Conservation (phyloP, 2,113 vertebrate species). For the Gymnogyps californianus region DNA sequence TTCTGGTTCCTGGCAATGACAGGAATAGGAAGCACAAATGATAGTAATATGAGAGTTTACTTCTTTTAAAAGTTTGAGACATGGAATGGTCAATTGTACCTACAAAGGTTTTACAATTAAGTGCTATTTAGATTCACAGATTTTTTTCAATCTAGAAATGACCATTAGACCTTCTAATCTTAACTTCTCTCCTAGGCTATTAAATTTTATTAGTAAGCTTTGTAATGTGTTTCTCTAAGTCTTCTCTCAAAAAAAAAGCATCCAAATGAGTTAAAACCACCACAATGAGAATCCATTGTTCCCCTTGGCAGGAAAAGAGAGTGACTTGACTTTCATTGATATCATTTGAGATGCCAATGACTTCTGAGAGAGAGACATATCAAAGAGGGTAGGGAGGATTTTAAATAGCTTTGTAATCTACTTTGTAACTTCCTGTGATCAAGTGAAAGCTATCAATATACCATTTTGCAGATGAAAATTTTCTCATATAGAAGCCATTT, state of each 20-base stretch:
- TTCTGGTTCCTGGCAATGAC: not conserved
- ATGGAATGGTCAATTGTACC: not conserved
- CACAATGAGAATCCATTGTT: not conserved
- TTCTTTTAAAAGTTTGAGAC: not conserved
- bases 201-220: not conserved
- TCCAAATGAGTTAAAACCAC: not conserved
- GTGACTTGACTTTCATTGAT: not conserved
- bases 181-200: not conserved
- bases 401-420: not conserved
- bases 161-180: not conserved
- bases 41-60: not conserved
- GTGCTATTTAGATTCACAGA: not conserved
- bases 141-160: not conserved
- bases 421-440: not conserved
- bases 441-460: not conserved
- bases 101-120: not conserved
- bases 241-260: not conserved
- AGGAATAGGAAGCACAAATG: not conserved
- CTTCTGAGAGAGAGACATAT: not conserved
- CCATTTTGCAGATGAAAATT: not conserved
- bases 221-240: not conserved
- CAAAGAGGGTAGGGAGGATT: not conserved
- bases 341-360: not conserved
- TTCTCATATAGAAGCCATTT: not conserved
- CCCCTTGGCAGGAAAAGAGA: not conserved